These are phyloP conservation scores for Sylvilagus bachmani DNA, from an alignment of 2,113 vertebrate species.

Conservation along the genomic window DNA sequence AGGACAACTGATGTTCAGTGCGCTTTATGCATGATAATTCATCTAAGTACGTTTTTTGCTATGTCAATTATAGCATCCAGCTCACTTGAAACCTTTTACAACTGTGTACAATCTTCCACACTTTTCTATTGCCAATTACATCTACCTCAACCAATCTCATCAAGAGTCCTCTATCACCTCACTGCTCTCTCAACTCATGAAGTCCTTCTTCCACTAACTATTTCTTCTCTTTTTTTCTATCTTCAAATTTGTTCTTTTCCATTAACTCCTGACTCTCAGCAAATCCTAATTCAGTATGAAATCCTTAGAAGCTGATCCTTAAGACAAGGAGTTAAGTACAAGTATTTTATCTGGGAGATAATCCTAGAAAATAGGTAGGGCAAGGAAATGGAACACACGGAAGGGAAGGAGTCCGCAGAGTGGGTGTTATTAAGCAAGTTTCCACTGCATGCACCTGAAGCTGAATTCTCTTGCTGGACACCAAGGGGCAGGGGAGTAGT, in stretches of 20 bases:
- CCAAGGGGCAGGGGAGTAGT: background rate
- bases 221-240: background rate
- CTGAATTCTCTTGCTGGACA: background rate
- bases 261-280: background rate
- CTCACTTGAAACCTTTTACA: background rate
- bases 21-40: background rate
- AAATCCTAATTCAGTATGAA: conserved; percentile 3
- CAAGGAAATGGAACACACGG: too few relatives aligned
- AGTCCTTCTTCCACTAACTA: background rate
- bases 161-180: background rate
- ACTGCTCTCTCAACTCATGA: background rate
- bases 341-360: background rate
- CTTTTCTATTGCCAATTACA: background rate
- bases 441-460: background rate
- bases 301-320: conserved; percentile 6
- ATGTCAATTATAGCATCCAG: background rate
- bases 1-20: background rate
- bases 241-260: background rate
- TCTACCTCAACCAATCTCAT: background rate
- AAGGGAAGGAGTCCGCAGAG: background rate
- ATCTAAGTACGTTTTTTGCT: background rate
- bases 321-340: background rate
- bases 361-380: background rate
- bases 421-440: background rate
- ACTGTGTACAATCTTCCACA: background rate